These are phyloP conservation scores for Rhamphomyia laevipes DNA, from an alignment of 2,888 invertebrate species.

Conservation along the genomic window DNA sequence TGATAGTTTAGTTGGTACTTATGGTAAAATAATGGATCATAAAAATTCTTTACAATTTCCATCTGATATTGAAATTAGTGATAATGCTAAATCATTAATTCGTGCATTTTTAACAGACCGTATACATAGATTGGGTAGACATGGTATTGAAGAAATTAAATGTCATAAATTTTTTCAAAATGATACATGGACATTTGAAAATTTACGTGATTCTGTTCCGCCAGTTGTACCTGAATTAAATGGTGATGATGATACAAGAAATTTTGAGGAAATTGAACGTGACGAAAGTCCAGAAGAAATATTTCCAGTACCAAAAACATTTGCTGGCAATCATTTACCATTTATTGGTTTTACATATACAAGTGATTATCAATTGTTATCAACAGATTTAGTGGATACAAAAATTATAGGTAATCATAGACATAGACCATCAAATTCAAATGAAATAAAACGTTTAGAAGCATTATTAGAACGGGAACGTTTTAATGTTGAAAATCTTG, in stretches of 20 bases:
- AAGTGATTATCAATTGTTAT: constrained; percentile 73
- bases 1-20: constrained; percentile 94
- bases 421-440: constrained; percentile 40
- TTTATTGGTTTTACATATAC: constrained; percentile 98
- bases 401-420: constrained; percentile 45
- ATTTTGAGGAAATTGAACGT: constrained; percentile 96
- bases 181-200: constrained; percentile 97
- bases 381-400: constrained; percentile 52
- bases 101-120: constrained; percentile 90
- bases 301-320: constrained; percentile 93
- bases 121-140: constrained; percentile 74
- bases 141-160: constrained; percentile 91
- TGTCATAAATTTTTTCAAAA: constrained; percentile 90
- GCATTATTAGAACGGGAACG: constrained; percentile 64
- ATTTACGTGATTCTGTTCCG: constrained; percentile 84
- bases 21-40: constrained; percentile 99
- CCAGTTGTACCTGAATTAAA: constrained; percentile 93
- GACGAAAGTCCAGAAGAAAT: constrained; percentile 86
- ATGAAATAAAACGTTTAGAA: constrained; percentile 59
- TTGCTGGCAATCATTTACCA: constrained; percentile 96
- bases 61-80: constrained; percentile 86
- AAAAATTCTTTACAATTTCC: constrained; percentile 92
- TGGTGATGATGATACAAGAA: constrained; percentile 95
- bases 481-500: constrained; percentile 57
- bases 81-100: constrained; percentile 77